Conservation (phyloP, 2,113 vertebrate genomes). For the Atrichornis clamosus region DNA sequence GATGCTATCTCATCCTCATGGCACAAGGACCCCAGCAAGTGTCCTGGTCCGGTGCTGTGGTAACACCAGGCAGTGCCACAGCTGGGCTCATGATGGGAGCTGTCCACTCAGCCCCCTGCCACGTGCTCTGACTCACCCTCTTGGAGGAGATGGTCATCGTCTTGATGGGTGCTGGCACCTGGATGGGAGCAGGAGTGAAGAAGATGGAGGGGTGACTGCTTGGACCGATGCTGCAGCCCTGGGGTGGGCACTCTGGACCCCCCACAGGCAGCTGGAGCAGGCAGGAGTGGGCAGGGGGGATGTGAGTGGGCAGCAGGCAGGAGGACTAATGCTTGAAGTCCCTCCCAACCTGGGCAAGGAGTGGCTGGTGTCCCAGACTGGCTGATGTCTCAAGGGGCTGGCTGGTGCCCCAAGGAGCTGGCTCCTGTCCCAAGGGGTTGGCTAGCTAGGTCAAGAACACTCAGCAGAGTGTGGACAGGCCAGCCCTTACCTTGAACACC, state of each 20-base stretch:
- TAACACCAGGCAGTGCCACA: rapidly evolving
- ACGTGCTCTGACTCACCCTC: conserved; percentile 74
- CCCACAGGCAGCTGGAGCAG: background rate
- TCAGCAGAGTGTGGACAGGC: background rate
- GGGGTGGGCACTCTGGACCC: background rate
- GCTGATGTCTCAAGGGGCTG: background rate
- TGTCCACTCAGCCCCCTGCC: background rate
- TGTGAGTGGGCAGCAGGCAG: background rate
- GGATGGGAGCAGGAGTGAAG: background rate
- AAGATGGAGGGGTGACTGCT: background rate
- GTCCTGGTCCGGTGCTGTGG: rapidly evolving
- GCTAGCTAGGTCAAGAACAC: background rate
- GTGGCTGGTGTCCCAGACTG: background rate
- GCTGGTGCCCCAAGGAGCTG: background rate
- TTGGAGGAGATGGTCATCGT: conserved; percentile 98
- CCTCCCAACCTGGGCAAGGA: background rate
- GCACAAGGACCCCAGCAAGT: background rate
- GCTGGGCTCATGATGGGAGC: rapidly evolving
- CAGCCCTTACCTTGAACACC: conserved; percentile 87
- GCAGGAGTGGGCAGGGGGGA: background rate
- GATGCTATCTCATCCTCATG: background rate
- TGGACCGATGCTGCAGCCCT: background rate
- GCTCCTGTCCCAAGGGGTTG: background rate
- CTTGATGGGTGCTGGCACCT: conserved; percentile 90
- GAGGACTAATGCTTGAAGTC: background rate